These are phyloP conservation scores for Taeniopygia guttata DNA, from an alignment of 2,797 vertebrate genomes.

Conservation along the genomic window DNA sequence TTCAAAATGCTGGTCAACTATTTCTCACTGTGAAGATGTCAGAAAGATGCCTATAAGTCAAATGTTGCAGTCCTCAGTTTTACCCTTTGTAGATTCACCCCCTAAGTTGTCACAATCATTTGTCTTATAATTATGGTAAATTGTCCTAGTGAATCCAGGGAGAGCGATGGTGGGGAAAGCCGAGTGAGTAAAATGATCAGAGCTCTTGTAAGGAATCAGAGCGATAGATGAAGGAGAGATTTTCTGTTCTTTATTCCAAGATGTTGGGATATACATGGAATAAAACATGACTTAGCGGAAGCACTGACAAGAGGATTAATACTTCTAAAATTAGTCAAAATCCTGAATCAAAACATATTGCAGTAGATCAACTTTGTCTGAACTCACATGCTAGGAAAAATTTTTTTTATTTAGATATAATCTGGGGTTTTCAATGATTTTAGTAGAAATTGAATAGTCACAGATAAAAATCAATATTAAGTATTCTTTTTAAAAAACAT, in stretches of 20 bases:
- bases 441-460: neutral
- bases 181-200: neutral
- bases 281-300: neutral
- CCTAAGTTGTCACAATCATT: neutral
- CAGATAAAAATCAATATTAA: neutral
- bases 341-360: neutral
- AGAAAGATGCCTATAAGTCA: neutral
- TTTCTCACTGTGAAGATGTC: neutral
- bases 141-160: neutral
- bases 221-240: rapidly evolving
- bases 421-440: neutral
- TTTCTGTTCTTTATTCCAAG: neutral
- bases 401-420: neutral
- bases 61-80: neutral
- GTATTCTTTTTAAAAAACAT: neutral
- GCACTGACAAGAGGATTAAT: neutral
- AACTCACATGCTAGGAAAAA: neutral
- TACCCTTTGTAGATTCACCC: neutral
- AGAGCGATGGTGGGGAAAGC: rapidly evolving
- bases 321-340: neutral
- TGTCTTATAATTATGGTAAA: neutral
- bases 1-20: neutral
- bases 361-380: neutral
- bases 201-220: neutral
- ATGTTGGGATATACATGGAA: neutral